Percentiles rank a stretch among this genome's conserved stretches.
Conservation (phyloP, 2,888 invertebrate genomes). For the Eulithis testata region DNA sequence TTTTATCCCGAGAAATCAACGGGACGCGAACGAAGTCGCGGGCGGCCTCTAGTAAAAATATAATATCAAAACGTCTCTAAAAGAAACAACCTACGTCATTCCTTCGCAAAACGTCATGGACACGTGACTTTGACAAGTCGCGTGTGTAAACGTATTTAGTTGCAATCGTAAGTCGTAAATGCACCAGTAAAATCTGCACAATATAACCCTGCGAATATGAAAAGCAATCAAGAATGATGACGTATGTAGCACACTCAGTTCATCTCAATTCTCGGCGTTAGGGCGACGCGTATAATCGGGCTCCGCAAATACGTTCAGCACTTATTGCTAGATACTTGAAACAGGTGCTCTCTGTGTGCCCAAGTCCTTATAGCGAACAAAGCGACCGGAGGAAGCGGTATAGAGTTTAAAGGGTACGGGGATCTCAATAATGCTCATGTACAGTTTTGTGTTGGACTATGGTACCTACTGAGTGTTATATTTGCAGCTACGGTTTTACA, state of each 20-base stretch:
- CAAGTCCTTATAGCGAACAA: conserved; percentile 71
- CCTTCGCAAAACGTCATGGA: background rate
- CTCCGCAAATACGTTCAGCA: conserved; percentile 79
- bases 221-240: conserved; percentile 34
- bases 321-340: conserved; percentile 74
- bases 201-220: conserved; percentile 28
- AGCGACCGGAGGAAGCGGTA: conserved; percentile 63
- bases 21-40: too few relatives aligned
- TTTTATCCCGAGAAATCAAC: too few relatives aligned
- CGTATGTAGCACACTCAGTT: conserved; percentile 38
- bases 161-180: conserved; percentile 13
- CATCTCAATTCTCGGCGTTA: conserved; percentile 55
- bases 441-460: conserved; percentile 42
- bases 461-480: conserved; percentile 26
- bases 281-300: conserved; percentile 72
- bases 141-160: conserved; percentile 4
- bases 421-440: conserved; percentile 42
- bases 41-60: too few relatives aligned
- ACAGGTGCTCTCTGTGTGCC: conserved; percentile 72
- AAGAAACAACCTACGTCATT: conserved; percentile 2
- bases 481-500: conserved; percentile 18
- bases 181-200: conserved; percentile 26
- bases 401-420: conserved; percentile 53
- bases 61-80: background rate
- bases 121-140: background rate